Evolutionary conservation across 1,140 invertebrate genomes (phyloP), one percentile per base, ranked within the genome.

Genomic region (Marisa cornuarietis): DNA sequence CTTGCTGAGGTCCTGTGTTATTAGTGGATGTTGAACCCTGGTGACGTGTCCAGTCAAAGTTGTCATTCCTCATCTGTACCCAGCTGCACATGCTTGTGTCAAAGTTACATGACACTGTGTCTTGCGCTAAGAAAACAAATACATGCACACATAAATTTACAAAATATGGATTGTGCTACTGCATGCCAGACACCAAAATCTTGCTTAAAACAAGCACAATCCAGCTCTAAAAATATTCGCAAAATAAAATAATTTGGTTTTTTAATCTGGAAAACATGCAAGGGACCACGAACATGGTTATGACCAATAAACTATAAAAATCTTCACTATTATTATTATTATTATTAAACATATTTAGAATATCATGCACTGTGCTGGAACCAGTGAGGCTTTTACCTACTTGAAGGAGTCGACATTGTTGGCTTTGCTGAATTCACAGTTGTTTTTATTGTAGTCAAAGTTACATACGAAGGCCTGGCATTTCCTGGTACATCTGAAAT

Each of bases 1-100:
- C 95, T 83, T 91, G 92, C 8, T 93, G 92, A 0, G 95, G 95
- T 14, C 95, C 95, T 0, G 95, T 96, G 13, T 92, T 91, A 0
- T 91, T 49, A 0, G 83, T 80, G 49, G 69, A 62, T 18, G 85
- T 86, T 18, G 82, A 71, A 5, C 92, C 93, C 81, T 93, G 94
- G n/a, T 93, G 91, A 77, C 94, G 87, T 26, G 81, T 92, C 95
- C 95, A 96, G 83, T 95, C 94, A 83, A 95, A 95, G 85, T 95
- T 93, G 83, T 95, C 94, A 13, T 74, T 77, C 26, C 93, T 92
- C 84, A 95, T 94, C 80, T 95, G 94, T 11, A 89, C 93, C 94
- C 95, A 96, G 61, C 94, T 94, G 82, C 95, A 96, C 0, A 95
- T 83, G 85, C 93, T 92, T 22, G 88, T 88, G 87, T 96, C 95